Conservation (phyloP, 2,888 invertebrate genomes). For the Cistogaster globosa region DNA sequence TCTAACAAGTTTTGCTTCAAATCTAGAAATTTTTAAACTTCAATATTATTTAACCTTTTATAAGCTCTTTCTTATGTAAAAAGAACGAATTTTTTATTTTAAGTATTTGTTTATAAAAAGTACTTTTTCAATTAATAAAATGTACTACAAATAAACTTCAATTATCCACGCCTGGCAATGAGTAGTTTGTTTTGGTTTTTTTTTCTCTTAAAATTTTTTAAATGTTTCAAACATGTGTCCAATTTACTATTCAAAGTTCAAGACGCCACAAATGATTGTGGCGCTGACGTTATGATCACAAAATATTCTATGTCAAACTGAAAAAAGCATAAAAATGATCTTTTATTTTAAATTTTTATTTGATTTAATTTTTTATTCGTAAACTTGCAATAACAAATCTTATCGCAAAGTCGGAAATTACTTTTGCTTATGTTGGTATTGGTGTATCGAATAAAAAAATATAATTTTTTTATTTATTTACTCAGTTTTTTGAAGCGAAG, state of each 20-base stretch:
- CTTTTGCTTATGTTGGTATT: constrained; percentile 23
- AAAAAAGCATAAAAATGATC: constrained; percentile 36
- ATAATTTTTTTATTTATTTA: not conserved
- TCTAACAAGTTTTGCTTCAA: no score
- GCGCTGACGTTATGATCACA: constrained; percentile 47
- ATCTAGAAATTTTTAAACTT: no score
- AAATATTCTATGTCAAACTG: constrained; percentile 34
- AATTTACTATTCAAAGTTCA: constrained; percentile 60
- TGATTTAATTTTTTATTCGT: constrained; percentile 1
- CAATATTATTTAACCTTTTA: no score
- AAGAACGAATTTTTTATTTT: no score
- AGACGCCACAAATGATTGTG: constrained; percentile 38
- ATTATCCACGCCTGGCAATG: not conserved
- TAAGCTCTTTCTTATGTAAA: no score
- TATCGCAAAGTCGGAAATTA: constrained; percentile 56
- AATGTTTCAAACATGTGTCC: constrained; percentile 37
- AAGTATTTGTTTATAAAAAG: no score
- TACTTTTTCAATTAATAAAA: no score
- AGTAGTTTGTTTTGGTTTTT: constrained; percentile 30
- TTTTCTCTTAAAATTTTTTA: not conserved
- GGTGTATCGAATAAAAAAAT: not conserved
- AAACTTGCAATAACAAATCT: constrained; percentile 51
- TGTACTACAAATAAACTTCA: not conserved
- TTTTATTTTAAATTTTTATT: constrained; percentile 12
- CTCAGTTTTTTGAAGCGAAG: constrained; percentile 26